Base-by-base conservation (phyloP, 2,113 vertebrate genomes). In the Jaculus jaculus region DNA sequence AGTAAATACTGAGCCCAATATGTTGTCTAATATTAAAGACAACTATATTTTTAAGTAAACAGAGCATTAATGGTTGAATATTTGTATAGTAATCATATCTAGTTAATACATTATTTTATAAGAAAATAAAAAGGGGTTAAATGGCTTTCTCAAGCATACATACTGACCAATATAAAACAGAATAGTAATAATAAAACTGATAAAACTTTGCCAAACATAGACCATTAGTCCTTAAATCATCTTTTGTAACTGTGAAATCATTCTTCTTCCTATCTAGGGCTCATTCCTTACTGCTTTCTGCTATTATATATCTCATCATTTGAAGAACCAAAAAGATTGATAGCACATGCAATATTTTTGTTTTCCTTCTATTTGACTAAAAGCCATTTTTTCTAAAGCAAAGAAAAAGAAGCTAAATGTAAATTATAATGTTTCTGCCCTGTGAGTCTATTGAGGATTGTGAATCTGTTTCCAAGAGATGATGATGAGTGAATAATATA, bases 401-500 rank as follows among this genome's bases (percentile, higher is more conserved):
- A 26, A 61, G 65, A 23, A 65, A 66, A 87, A 95, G 90, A 90
- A 90, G 61, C 71, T 72, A 80, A 95, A 16, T 83, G 10, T 96
- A 97, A 96, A 97, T 95, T 91, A 51, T 77, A 68, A 26, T 82
- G 58, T 13, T 85, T 87, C 92, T 34, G 28, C 39, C 20, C 71
- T 80, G 37, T 54, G 68, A 61, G 92, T 68, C 34, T 17, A 7
- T 1, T 30, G 90, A 97, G 87, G n/a, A 72, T 37, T 83, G 71
- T 95, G 87, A 93, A 71, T 90, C 89, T 94, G 91, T 96, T 87
- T 93, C 16, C 21, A 18, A 51, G 58, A 96, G 61, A 83, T 84
- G 87, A 87, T 42, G 47, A 84, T 73, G 82, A 73, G 66, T 30
- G 34, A 65, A n/a, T 82, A 54, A 86, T 63, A 80, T 17, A 84